These are phyloP conservation scores for Anas acuta DNA, from an alignment of 2,797 vertebrate species.

Conservation along the genomic window DNA sequence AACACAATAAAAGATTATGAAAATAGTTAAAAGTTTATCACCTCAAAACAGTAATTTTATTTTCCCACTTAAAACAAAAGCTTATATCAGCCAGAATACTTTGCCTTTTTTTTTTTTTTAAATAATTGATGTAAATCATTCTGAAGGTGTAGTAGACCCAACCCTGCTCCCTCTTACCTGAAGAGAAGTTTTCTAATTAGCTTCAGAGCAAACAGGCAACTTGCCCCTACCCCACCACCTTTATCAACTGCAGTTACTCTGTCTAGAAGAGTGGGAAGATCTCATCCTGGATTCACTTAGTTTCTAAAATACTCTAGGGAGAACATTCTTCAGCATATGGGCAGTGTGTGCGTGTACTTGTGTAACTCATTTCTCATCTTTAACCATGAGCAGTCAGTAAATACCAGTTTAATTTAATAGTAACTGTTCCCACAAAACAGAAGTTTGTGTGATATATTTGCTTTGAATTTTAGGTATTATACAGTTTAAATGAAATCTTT, in stretches of 20 bases:
- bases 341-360: not conserved
- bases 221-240: accelerated
- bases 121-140: not conserved
- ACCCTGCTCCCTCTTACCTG: not conserved
- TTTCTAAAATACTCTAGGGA: not conserved
- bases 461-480: not conserved
- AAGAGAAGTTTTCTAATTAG: not conserved
- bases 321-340: not conserved
- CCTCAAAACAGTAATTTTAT: not conserved
- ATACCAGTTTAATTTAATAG: not conserved
- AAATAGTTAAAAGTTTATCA: not conserved
- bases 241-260: not conserved
- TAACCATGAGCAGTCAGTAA: not conserved
- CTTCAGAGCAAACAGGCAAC: not conserved
- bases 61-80: not conserved
- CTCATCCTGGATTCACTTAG: not conserved
- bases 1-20: not conserved
- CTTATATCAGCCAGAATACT: not conserved
- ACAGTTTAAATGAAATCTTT: not conserved
- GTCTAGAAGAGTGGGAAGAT: not conserved
- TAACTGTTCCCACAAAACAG: not conserved
- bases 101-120: not conserved
- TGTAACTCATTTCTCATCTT: not conserved
- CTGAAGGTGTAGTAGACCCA: not conserved
- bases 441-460: accelerated